Evolutionary conservation across 2,797 vertebrate species (phyloP).

Genomic region (Argyrosomus regius): DNA sequence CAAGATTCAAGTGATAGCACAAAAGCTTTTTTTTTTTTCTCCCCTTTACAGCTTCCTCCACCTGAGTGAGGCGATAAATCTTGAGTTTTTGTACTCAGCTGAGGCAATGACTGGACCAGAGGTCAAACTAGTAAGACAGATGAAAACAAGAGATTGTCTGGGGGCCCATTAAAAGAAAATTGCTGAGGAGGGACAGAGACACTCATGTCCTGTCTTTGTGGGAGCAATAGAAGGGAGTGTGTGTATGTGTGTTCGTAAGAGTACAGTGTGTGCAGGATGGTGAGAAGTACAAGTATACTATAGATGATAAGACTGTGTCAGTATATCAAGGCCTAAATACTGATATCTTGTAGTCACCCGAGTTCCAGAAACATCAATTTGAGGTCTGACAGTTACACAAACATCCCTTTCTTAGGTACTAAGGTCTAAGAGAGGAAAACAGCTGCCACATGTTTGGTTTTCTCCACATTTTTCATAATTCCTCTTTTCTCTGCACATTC

Average conservation of each 20-base stretch:
- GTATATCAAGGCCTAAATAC: slow-evolving; percentile 5
- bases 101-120: slow-evolving; percentile 66
- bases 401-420: slow-evolving; percentile 30
- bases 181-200: slow-evolving; percentile 61
- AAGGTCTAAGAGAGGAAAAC: slow-evolving; percentile 35
- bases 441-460: slow-evolving; percentile 57
- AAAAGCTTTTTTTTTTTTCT: slow-evolving; percentile 31
- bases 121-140: slow-evolving; percentile 80
- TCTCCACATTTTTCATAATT: slow-evolving; percentile 42
- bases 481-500: slow-evolving; percentile 49
- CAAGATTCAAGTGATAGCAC: slow-evolving; percentile 41
- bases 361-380: slow-evolving; percentile 29
- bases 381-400: slow-evolving; percentile 25
- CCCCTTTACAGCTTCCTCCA: slow-evolving; percentile 54
- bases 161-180: slow-evolving; percentile 79
- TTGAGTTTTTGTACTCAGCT: slow-evolving; percentile 53
- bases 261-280: slow-evolving; percentile 4
- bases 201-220: slow-evolving; percentile 55
- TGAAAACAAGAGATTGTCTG: slow-evolving; percentile 81
- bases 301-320: slow-evolving; percentile 19
- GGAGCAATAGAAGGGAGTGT: slow-evolving; percentile 16
- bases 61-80: slow-evolving; percentile 70
- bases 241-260: slow-evolving; percentile 4
- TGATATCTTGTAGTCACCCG: slow-evolving; percentile 24
- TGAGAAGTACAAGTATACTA: neutral